Conservation (phyloP, 2,113 vertebrate genomes). For the Athene cunicularia region DNA sequence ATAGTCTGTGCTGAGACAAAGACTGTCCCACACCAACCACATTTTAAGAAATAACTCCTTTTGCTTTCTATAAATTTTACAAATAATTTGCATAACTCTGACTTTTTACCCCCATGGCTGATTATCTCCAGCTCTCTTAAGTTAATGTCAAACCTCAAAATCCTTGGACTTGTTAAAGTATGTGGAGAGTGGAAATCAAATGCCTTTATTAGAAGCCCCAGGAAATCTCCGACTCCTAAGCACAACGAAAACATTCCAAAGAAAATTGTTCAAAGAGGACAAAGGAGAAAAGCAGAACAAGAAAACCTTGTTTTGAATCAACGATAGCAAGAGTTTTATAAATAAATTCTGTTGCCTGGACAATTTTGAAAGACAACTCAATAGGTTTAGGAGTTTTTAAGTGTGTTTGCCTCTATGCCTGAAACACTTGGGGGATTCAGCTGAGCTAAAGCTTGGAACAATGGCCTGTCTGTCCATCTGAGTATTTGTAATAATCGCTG, state of each 20-base stretch:
- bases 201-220: slow-evolving; percentile 70
- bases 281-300: slow-evolving; percentile 69
- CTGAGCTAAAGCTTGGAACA: slow-evolving; percentile 53
- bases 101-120: slow-evolving; percentile 22
- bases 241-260: slow-evolving; percentile 72
- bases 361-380: slow-evolving; percentile 70
- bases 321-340: slow-evolving; percentile 60
- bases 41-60: neutral
- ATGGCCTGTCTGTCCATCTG: slow-evolving; percentile 45
- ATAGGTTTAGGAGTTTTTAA: slow-evolving; percentile 62
- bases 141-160: slow-evolving; percentile 65
- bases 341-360: slow-evolving; percentile 71
- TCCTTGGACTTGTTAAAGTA: slow-evolving; percentile 70
- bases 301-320: slow-evolving; percentile 73
- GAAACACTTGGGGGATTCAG: slow-evolving; percentile 52
- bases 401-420: slow-evolving; percentile 48
- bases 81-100: slow-evolving; percentile 50
- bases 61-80: slow-evolving; percentile 24
- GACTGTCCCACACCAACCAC: neutral
- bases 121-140: slow-evolving; percentile 65
- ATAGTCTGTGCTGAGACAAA: slow-evolving; percentile 21
- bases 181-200: slow-evolving; percentile 67
- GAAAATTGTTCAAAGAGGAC: slow-evolving; percentile 68
- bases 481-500: neutral
- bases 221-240: slow-evolving; percentile 67